Evolutionary conservation across 2,888 invertebrate species (phyloP).

Genomic region (Drosophila greeni): DNA sequence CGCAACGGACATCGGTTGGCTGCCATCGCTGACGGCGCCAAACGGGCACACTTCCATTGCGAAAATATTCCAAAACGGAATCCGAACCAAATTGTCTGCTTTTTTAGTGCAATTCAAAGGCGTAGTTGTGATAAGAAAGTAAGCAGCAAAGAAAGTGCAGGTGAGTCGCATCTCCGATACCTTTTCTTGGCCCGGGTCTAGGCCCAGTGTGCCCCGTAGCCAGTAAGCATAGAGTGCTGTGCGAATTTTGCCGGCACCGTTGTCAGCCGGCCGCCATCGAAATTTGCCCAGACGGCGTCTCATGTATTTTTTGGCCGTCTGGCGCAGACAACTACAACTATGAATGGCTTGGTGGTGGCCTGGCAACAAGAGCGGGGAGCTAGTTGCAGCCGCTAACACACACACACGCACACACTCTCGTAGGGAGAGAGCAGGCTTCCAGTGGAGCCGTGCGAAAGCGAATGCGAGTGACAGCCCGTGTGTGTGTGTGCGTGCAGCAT

Average conservation of each 20-base stretch:
- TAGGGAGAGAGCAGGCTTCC: constrained; percentile 15
- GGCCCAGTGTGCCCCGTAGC: neutral
- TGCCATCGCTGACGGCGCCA: constrained; percentile 1
- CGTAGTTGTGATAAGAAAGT: constrained; percentile 10
- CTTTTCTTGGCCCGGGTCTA: neutral
- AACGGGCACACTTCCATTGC: constrained; percentile 14
- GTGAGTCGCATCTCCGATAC: neutral
- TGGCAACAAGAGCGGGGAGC: constrained; percentile 31
- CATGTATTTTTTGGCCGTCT: constrained; percentile 21
- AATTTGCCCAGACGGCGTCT: constrained; percentile 26
- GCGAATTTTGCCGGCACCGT: constrained; percentile 15
- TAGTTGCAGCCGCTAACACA: constrained; percentile 26
- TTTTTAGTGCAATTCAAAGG: constrained; percentile 4
- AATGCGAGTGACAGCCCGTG: neutral
- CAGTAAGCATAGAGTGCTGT: neutral
- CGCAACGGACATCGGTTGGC: neutral
- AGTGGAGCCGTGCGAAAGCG: neutral
- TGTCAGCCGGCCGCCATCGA: constrained; percentile 19
- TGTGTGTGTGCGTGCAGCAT: constrained; percentile 27
- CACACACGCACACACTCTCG: neutral
- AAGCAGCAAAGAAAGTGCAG: constrained; percentile 12
- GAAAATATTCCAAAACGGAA: constrained; percentile 21
- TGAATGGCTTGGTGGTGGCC: constrained; percentile 23
- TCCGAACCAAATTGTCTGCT: constrained; percentile 4
- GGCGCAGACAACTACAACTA: constrained; percentile 33